Base-by-base conservation (phyloP, 2,797 vertebrate genomes). In the Craterocephalus amniculus region DNA sequence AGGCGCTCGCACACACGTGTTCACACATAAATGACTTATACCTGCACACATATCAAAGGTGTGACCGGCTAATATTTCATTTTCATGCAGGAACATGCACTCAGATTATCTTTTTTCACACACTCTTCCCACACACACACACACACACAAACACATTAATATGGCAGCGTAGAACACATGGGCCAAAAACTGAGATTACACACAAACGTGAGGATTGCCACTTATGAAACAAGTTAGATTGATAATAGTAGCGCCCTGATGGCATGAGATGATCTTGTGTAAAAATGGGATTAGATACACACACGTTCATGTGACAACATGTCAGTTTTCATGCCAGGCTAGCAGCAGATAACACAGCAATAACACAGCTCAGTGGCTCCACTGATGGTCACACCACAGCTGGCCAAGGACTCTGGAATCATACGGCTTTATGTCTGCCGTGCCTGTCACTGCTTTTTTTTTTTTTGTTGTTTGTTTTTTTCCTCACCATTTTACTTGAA, bases 321-420 rank as follows among this genome's bases (percentile, higher is more conserved):
- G 67, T 74, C 73, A 70, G 74, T 63, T 43, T 11, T 70, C 64
- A 51, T 72, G 77, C 79, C 67, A 57, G 70, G 52, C 27, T 55
- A 5, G 64, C 73, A 43, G 54, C 64, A 58, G 76, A 88, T 84
- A 88, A 81, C 63, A 11, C 55, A 43, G 76, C 67, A 83, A 84
- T 88, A 77, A 80, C 75, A 74, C 87, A 71, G 79, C 73, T 87
- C 81, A 70, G 72, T 56, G 45, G 55, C 63, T 78, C 38, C 5
- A 45, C 66, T 72, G 81, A 78, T 58, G 70, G 56, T 58, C 12
- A 11, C 51, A 55, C 43, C 66, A 13, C 22, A 43, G 48, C 49
- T 10, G 34, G 26, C 11, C 48, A 71, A 81, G 36, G 67, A 64
- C 62, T 26, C 63, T 70, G 58, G 78, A 78, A 81, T 87, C 78